These are phyloP conservation scores for Polietes domitor DNA, from an alignment of 2,888 invertebrate genomes.

Conservation along the genomic window DNA sequence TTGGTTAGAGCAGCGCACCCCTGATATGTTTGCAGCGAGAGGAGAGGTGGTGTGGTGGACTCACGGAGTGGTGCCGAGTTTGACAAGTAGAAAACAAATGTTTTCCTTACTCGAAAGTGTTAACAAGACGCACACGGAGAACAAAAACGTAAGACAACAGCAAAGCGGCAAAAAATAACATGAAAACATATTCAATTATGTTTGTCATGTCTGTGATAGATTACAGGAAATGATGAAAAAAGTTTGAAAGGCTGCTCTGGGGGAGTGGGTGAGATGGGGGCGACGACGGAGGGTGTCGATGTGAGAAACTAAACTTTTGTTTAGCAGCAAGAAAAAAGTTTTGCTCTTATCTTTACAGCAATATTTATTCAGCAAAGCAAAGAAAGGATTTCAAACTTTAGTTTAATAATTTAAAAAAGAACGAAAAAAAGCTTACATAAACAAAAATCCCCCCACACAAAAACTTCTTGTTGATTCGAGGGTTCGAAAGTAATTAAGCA, in stretches of 20 bases:
- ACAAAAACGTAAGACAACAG: background rate
- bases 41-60: background rate
- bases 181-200: conserved; percentile 60
- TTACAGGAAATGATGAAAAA: conserved; percentile 39
- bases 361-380: background rate
- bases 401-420: background rate
- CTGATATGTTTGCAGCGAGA: background rate
- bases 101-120: conserved; percentile 47
- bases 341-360: conserved; percentile 4
- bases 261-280: too few species aligned
- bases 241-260: background rate
- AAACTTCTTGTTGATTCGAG: too few species aligned
- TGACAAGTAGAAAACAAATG: conserved; percentile 21
- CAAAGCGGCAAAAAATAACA: conserved; percentile 1
- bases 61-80: too few species aligned
- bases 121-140: conserved; percentile 20
- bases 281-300: background rate
- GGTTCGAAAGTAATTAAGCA: too few species aligned
- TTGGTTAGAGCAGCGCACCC: background rate
- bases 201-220: conserved; percentile 55
- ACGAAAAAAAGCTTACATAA: background rate
- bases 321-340: background rate
- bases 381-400: background rate
- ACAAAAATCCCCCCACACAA: too few species aligned
- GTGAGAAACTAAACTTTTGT: background rate